Percentiles rank a stretch among this genome's conserved stretches.
Evolutionary conservation across 2,888 invertebrate species (phyloP).

Genomic region (Phaonia tiefii): DNA sequence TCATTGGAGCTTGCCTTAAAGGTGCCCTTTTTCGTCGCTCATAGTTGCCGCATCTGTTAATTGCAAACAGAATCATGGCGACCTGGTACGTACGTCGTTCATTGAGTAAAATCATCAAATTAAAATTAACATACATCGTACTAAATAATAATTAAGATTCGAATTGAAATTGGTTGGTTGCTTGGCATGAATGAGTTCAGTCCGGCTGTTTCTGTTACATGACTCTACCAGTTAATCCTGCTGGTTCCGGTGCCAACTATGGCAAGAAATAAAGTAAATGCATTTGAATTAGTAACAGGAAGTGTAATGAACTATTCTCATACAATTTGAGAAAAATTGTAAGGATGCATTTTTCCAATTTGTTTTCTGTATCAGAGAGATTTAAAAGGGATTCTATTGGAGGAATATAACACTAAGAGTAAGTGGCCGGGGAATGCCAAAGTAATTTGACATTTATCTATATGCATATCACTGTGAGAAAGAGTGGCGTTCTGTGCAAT

Average conservation of each 20-base stretch:
- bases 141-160: conserved; percentile 66
- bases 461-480: too few relatives aligned
- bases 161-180: conserved; percentile 53
- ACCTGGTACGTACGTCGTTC: neutral
- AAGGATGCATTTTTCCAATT: too few relatives aligned
- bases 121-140: conserved; percentile 49
- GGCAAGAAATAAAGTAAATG: conserved; percentile 17
- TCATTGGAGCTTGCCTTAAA: too few relatives aligned
- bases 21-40: neutral
- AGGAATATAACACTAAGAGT: too few relatives aligned
- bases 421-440: too few relatives aligned
- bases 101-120: conserved; percentile 57
- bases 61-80: conserved; percentile 2
- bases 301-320: conserved; percentile 38
- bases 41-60: neutral
- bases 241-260: neutral
- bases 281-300: conserved; percentile 31
- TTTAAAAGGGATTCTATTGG: too few relatives aligned
- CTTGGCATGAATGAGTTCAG: conserved; percentile 6
- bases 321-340: too few relatives aligned
- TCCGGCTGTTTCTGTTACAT: neutral
- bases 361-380: neutral
- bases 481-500: too few relatives aligned
- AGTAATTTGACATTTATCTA: too few relatives aligned
- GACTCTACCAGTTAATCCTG: neutral